Conservation (phyloP, 2,797 vertebrate species). For the Myotis pilosus region DNA sequence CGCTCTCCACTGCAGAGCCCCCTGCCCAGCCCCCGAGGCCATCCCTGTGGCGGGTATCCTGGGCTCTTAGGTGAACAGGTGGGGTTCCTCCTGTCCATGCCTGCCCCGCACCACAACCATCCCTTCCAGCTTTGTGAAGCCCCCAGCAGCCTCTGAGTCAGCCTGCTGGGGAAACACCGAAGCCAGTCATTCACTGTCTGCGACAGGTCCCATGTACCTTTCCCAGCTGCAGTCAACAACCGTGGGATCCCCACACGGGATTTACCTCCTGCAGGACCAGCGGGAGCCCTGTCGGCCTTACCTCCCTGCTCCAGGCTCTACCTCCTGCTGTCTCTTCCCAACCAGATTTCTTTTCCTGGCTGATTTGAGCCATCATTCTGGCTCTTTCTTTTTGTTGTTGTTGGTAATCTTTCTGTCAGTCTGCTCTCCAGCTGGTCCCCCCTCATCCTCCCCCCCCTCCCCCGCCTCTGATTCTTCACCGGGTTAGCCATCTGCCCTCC, state of each 20-base stretch:
- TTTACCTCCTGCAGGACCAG: not conserved
- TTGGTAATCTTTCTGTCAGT: not conserved
- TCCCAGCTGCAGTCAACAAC: not conserved
- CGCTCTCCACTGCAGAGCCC: not conserved
- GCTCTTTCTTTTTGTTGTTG: not conserved
- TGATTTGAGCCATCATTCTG: not conserved
- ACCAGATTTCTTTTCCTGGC: not conserved
- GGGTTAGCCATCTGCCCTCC: rapidly evolving
- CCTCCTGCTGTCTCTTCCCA: not conserved
- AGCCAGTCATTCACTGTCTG: not conserved
- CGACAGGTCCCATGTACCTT: not conserved
- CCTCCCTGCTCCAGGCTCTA: not conserved
- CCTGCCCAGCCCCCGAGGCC: not conserved
- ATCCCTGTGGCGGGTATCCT: no score
- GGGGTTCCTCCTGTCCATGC: not conserved
- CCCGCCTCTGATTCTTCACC: no score
- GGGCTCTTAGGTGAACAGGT: not conserved
- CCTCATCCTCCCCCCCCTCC: no score
- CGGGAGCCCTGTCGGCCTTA: not conserved
- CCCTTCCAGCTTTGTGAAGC: conserved; percentile 34
- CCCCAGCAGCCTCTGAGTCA: conserved; percentile 49
- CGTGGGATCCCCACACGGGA: conserved; percentile 10
- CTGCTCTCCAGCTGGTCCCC: not conserved
- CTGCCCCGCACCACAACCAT: not conserved
- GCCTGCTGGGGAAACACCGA: conserved; percentile 33